These are phyloP conservation scores for Thalpophila matura DNA, from an alignment of 2,888 invertebrate species.

Conservation along the genomic window DNA sequence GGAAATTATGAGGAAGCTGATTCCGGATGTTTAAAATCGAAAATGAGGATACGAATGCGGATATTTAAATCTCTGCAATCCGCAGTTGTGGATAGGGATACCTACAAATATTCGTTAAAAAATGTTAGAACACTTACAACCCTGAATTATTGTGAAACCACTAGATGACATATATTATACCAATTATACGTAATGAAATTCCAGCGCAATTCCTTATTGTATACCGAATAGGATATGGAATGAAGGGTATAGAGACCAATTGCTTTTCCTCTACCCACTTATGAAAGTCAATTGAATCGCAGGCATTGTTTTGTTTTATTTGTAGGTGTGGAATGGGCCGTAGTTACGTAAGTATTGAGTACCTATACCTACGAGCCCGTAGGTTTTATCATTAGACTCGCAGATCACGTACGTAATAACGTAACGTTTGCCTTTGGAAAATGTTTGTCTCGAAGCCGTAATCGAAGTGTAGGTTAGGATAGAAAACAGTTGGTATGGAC, in stretches of 20 bases:
- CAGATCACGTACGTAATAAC: slow-evolving; percentile 20
- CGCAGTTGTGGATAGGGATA: too few species aligned
- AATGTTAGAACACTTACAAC: too few species aligned
- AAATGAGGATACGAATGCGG: too few species aligned
- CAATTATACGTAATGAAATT: slow-evolving; percentile 34
- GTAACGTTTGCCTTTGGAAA: slow-evolving; percentile 2
- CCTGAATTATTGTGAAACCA: slow-evolving; percentile 16
- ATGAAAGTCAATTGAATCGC: slow-evolving; percentile 45
- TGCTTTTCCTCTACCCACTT: slow-evolving; percentile 15
- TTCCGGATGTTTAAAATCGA: too few species aligned
- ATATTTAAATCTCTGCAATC: too few species aligned
- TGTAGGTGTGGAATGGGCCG: slow-evolving; percentile 26
- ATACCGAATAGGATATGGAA: too few species aligned
- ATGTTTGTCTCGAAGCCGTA: slow-evolving; percentile 10
- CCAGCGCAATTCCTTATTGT: slow-evolving; percentile 10
- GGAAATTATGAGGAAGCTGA: too few species aligned
- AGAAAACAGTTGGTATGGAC: background rate
- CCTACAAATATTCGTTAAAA: too few species aligned
- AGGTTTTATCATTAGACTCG: slow-evolving; percentile 17
- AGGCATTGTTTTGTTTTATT: slow-evolving; percentile 25
- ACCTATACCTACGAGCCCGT: slow-evolving; percentile 22
- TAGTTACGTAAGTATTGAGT: slow-evolving; percentile 17
- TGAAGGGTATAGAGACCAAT: slow-evolving; percentile 6
- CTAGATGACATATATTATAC: background rate
- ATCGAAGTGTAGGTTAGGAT: background rate